Evolutionary conservation across 2,113 vertebrate genomes (phyloP).

Genomic region (Phrynosoma platyrhinos): DNA sequence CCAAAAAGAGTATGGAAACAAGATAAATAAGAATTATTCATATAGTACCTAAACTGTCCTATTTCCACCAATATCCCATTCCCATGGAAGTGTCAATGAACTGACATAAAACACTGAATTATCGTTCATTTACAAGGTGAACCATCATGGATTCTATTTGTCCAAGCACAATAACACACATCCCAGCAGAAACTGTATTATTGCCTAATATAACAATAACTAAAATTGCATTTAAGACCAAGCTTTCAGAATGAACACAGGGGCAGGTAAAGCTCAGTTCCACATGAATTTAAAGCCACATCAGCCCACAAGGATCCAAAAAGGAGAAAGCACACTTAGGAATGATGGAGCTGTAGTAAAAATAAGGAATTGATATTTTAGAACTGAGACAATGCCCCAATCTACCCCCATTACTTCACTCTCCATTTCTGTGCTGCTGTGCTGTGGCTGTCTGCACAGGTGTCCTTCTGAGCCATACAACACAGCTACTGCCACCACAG

Average conservation of each 20-base stretch:
- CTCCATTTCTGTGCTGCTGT: too few relatives aligned
- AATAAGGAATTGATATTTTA: background rate
- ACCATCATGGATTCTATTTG: background rate
- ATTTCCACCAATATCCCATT: background rate
- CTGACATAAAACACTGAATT: background rate
- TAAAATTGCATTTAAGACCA: background rate
- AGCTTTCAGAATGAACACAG: background rate
- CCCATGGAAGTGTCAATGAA: background rate
- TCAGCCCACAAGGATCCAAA: background rate
- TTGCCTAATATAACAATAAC: background rate
- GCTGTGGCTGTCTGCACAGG: too few relatives aligned
- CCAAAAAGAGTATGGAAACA: background rate
- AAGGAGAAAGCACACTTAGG: background rate
- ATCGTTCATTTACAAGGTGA: background rate
- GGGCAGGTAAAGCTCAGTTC: background rate
- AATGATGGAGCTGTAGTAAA: background rate
- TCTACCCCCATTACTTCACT: too few relatives aligned
- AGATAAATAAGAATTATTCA: too few relatives aligned
- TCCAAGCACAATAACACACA: background rate
- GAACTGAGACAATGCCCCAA: background rate
- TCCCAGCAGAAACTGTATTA: background rate
- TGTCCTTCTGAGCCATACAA: too few relatives aligned
- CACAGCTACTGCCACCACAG: too few relatives aligned
- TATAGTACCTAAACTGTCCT: background rate
- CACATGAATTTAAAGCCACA: background rate